Evolutionary conservation across 2,797 vertebrate species (phyloP), one percentile per base, ranked within the genome.

Genomic region (Heterohyrax brucei): DNA sequence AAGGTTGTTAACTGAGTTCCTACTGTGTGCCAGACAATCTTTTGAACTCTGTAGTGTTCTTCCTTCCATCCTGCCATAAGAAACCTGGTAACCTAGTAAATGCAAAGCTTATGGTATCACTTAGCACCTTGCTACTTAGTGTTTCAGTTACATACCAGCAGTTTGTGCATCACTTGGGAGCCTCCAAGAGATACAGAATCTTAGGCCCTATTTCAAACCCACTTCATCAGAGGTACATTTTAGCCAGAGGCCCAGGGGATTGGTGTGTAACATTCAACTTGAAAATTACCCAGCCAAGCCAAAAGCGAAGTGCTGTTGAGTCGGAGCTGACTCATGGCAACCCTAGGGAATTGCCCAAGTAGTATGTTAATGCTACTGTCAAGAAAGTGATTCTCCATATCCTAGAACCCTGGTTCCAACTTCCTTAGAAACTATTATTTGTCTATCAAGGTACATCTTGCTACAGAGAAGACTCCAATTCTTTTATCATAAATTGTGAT

Each of bases 241-340:
- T 19, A 86, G 48, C 44, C 77, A 81, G 53, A 81, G 66, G 2
- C 10, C 26, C n/a, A 28, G 3, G 48, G 28, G 44, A 73, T 9
- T 66, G n/a, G 18, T 1, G 0, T 39, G 1, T 50, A 68, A 56
- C 16, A 19, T 0, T 13, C 7, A n/a, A 44, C 22, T 6, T 50
- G 22, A 50, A 6, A 70, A 94, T 7, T 13, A 64, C 12, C 39
- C 39, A 39, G 39, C 39, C 39, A 39, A 39, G 39, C 39, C 39
- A 39, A 39, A 39, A 39, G 39, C 39, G 2, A 39, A 39, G 39
- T 39, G 39, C 39, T 39, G 39, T 39, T 39, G 39, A 39, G 39
- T 39, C 39, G 39, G 39, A 39, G 3, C 39, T 39, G 39, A 39
- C 39, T 39, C 39, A 39, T 39, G 39, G 39, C 39, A 3, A 39